Evolutionary conservation across 2,113 vertebrate genomes (phyloP), one percentile per base, ranked within the genome.

Genomic region (Misgurnus anguillicaudatus): DNA sequence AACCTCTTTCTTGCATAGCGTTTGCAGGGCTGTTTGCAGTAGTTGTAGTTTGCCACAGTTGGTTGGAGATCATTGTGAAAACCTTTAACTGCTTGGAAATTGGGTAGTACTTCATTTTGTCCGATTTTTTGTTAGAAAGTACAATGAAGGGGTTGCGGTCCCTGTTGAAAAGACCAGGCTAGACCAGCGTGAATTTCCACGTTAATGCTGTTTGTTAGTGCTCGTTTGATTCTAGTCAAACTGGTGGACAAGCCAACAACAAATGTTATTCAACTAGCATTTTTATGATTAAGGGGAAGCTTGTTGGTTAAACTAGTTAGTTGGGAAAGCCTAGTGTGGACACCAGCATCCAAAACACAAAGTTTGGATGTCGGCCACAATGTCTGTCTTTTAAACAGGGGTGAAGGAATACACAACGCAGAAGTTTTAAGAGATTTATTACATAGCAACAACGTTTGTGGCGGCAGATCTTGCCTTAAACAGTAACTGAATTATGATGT

Each of bases 21-120:
- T 60, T 60, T 31, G 24, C 24, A 31, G 38, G 70, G 70, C 61
- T 67, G 39, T 72, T 77, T 77, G 39, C 31, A 51, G 61, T 73
- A 82, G 68, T 64, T 48, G 75, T 73, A 66, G 47, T 71, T 39
- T 41, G 53, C 31, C 60, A 48, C 72, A 63, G 51, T 67, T 67
- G 61, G 42, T 64, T 62, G 57, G 63, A 78, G 61, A 24, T 64
- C 9, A 63, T 72, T 63, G 67, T 66, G 36, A 60, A 66, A 77
- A 67, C 51, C 19, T 36, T 42, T 42, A 64, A 42, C 11, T 58
- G 51, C 41, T 77, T 53, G 8, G 41, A 66, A 66, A 24, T 36
- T 48, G 45, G 62, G 64, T 60, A 60, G 47, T 42, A 16, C 48
- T 66, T 61, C 6, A 73, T 72, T 82, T 78, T 24, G 47, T 66